A percentile compares a stretch with the other conserved stretches of the same genome.
These are phyloP conservation scores for Lamprologus tigripictilis DNA, from an alignment of 2,113 vertebrate genomes.

Conservation along the genomic window DNA sequence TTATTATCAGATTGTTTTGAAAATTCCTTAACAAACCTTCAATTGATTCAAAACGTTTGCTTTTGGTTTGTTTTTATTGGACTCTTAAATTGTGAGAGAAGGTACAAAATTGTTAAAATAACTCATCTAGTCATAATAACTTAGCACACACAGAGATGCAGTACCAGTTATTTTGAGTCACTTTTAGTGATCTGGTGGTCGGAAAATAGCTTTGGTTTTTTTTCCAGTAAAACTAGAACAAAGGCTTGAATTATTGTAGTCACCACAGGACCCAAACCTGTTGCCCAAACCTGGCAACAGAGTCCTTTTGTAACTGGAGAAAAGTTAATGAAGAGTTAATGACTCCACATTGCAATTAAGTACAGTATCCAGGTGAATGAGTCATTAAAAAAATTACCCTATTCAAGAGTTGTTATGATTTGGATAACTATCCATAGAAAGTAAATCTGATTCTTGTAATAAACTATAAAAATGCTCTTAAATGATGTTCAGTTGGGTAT, in stretches of 20 bases:
- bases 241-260: background rate
- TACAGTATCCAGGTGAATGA: background rate
- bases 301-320: background rate
- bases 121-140: background rate
- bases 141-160: background rate
- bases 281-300: background rate
- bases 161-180: background rate
- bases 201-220: background rate
- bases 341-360: background rate
- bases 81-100: background rate
- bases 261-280: background rate
- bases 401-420: background rate
- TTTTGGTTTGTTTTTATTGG: background rate
- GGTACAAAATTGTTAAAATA: background rate
- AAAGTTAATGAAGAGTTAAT: background rate
- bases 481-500: background rate
- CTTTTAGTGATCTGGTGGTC: background rate
- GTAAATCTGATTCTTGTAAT: background rate
- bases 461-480: background rate
- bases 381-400: background rate
- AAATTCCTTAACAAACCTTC: background rate
- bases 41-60: background rate
- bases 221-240: background rate
- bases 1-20: background rate
- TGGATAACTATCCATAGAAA: background rate